Conservation (phyloP, 2,888 invertebrate genomes). For the Limenitis arthemis region DNA sequence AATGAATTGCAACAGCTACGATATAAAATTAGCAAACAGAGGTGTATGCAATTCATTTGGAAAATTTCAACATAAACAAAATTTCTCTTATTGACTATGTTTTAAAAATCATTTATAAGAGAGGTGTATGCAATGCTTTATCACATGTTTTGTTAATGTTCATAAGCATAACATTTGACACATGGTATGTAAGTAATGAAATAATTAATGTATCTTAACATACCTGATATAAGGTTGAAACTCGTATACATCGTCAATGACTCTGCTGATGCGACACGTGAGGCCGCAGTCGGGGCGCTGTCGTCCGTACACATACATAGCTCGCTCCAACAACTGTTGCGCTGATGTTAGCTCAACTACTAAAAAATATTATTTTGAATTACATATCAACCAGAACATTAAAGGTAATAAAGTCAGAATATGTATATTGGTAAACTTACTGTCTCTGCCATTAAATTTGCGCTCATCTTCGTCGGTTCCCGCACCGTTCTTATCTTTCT, state of each 20-base stretch:
- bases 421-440: constrained; percentile 35
- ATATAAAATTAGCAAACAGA: constrained; percentile 8
- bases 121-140: not conserved
- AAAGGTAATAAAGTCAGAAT: no score
- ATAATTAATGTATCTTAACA: constrained; percentile 16
- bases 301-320: constrained; percentile 52
- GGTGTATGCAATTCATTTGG: not conserved
- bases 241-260: constrained; percentile 62
- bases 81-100: no score
- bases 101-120: no score
- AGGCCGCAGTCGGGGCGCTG: constrained; percentile 55
- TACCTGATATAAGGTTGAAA: constrained; percentile 66
- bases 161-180: constrained; percentile 13
- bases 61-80: no score
- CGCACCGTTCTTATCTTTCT: constrained; percentile 47
- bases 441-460: constrained; percentile 36
- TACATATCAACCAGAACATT: no score
- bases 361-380: constrained; percentile 23
- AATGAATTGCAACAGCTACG: not conserved
- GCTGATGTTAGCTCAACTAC: constrained; percentile 57
- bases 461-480: constrained; percentile 49
- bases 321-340: constrained; percentile 62
- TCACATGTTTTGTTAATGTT: constrained; percentile 11
- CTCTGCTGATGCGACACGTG: constrained; percentile 60
- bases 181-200: not conserved